Conservation (phyloP, 2,888 invertebrate species). For the Exephanes ischioxanthus region DNA sequence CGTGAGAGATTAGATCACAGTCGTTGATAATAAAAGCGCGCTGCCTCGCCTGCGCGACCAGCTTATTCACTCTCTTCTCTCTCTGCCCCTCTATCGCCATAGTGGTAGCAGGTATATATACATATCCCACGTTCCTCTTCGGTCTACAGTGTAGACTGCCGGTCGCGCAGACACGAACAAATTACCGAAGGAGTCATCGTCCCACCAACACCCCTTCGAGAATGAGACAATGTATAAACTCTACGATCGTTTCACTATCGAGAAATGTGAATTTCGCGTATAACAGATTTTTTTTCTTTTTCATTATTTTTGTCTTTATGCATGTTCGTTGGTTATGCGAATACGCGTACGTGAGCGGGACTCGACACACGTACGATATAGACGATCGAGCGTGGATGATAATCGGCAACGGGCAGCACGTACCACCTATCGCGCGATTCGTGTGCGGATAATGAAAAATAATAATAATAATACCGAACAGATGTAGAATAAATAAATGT, state of each 20-base stretch:
- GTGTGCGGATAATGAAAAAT: slow-evolving; percentile 45
- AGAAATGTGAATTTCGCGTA: not conserved
- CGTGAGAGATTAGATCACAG: slow-evolving; percentile 82
- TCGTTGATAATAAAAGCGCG: slow-evolving; percentile 76
- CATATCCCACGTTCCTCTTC: slow-evolving; percentile 53
- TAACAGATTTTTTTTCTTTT: not conserved
- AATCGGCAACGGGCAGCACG: slow-evolving; percentile 70
- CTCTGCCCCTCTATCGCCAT: slow-evolving; percentile 68
- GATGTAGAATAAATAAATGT: not conserved
- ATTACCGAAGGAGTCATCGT: slow-evolving; percentile 61
- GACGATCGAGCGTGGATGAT: slow-evolving; percentile 73
- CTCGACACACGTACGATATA: slow-evolving; percentile 25
- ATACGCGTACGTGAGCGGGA: slow-evolving; percentile 8
- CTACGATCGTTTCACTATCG: slow-evolving; percentile 39
- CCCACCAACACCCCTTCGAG: slow-evolving; percentile 28
- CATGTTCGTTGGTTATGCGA: slow-evolving; percentile 10
- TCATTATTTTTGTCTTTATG: slow-evolving; percentile 12
- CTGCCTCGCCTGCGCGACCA: slow-evolving; percentile 41
- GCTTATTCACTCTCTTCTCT: slow-evolving; percentile 53
- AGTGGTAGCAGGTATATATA: not conserved
- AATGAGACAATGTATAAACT: slow-evolving; percentile 18
- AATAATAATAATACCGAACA: slow-evolving; percentile 23
- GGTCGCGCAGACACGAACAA: slow-evolving; percentile 61
- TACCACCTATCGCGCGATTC: slow-evolving; percentile 68
- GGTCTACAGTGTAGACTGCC: slow-evolving; percentile 64